Base-by-base conservation (phyloP, 1,140 invertebrate species). In the Eumaeus atala region DNA sequence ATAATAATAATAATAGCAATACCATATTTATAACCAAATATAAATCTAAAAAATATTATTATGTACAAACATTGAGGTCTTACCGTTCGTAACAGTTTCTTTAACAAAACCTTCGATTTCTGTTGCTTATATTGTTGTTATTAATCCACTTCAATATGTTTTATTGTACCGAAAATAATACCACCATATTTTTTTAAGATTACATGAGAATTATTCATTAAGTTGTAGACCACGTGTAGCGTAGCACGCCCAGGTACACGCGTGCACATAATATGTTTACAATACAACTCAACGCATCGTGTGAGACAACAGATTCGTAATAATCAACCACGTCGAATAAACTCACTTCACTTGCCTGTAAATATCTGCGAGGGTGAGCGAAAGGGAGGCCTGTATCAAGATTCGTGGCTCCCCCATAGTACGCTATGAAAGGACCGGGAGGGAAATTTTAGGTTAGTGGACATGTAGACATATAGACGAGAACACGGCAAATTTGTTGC, bases 381-480 rank as follows among this genome's bases (percentile, higher is more conserved):
- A 81, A 82, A 79, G 77, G 81, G 78, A 82, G 77, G 77, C 58
- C 66, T 67, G 77, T 78, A 81, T 77, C 77, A 77, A 82, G 77
- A 79, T 69, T 54, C 64, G 70, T 65, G 55, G 62, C 78, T 74
- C 76, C 77, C 80, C 80, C 77, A 84, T 83, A 70, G 76, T 72
- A 68, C 73, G 66, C 73, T 74, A 70, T 73, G 72, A 81, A 78
- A 77, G 79, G 74, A 75, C 73, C 70, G 67, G 60, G 70, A 72
- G 77, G 72, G 73, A 75, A 42, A 77, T 86, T 85, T 86, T 87
- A 84, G 83, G 80, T 84, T 87, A 88, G 87, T 88, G 87, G 87
- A 83, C 84, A 88, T 88, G 87, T 87, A 87, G 85, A 83, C 78
- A 84, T 87, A 87, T 79, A 83, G 79, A 87, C 77, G 83, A 70